Conservation (phyloP, 2,888 invertebrate genomes). For the Cataglyphis albicans region DNA sequence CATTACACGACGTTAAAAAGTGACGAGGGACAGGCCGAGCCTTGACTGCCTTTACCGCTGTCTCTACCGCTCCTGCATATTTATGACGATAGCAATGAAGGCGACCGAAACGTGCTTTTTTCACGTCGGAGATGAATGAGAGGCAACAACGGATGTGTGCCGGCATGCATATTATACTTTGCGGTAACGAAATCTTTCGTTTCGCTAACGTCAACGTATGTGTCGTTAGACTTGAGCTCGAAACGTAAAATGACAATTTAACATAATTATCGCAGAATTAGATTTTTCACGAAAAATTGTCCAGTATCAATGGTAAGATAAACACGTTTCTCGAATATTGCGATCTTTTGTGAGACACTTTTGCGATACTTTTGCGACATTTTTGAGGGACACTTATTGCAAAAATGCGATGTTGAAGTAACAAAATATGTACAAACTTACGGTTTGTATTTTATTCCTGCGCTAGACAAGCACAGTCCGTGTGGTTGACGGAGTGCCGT, state of each 20-base stretch:
- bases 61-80: constrained; percentile 54
- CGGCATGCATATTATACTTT: constrained; percentile 16
- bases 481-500: constrained; percentile 28
- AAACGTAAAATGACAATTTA: constrained; percentile 6
- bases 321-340: not conserved
- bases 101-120: constrained; percentile 60
- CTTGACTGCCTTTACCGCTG: constrained; percentile 33
- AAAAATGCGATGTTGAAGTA: not conserved
- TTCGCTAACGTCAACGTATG: not conserved
- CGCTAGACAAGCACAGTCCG: constrained; percentile 25
- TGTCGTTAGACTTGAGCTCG: not conserved
- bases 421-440: constrained; percentile 27
- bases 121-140: constrained; percentile 39
- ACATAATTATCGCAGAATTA: constrained; percentile 32
- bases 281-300: not conserved
- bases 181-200: constrained; percentile 38
- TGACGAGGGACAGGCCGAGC: constrained; percentile 46
- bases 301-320: not conserved
- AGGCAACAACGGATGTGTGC: constrained; percentile 4
- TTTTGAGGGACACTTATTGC: constrained; percentile 2
- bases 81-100: constrained; percentile 59
- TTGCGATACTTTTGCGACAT: not conserved
- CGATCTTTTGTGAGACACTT: not conserved
- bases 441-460: constrained; percentile 35
- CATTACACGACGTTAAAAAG: constrained; percentile 66